These are phyloP conservation scores for Pollicipes pollicipes DNA, from an alignment of 1,140 invertebrate species.

Conservation along the genomic window DNA sequence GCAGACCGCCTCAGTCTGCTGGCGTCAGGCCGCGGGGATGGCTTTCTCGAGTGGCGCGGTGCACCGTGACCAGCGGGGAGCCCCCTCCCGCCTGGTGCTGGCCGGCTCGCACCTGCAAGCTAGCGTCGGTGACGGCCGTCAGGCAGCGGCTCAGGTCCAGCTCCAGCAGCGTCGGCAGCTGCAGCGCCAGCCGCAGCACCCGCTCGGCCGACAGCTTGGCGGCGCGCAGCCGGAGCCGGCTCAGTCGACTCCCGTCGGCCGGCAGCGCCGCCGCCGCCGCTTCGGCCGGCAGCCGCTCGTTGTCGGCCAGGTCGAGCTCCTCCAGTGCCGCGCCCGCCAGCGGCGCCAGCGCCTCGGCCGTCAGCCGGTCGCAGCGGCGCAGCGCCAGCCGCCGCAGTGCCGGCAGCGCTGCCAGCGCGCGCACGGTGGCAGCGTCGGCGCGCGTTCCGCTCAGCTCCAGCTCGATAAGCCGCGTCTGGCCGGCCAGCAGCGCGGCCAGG, in stretches of 20 bases:
- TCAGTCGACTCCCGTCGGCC: not conserved
- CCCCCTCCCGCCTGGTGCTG: no score
- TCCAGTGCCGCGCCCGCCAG: not conserved
- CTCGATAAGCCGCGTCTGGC: not conserved
- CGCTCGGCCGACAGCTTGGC: not conserved
- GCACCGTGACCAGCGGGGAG: no score
- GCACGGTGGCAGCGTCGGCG: not conserved
- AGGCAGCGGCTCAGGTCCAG: not conserved
- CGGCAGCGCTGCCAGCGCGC: not conserved
- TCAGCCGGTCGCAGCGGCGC: not conserved
- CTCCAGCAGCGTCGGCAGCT: not conserved
- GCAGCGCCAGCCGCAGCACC: not conserved
- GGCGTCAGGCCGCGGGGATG: no score
- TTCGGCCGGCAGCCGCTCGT: not conserved
- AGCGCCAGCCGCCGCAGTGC: not conserved
- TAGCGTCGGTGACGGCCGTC: not conserved
- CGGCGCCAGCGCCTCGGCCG: not conserved
- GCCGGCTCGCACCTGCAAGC: not conserved
- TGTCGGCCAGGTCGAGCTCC: not conserved
- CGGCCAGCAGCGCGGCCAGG: not conserved
- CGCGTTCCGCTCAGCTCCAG: not conserved
- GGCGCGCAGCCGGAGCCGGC: not conserved
- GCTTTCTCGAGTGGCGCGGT: no score
- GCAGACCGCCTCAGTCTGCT: no score
- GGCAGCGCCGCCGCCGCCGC: not conserved